Percentiles rank a stretch among this genome's conserved stretches.
Conservation (phyloP, 1,140 invertebrate species). For the Danaus melanippus region DNA sequence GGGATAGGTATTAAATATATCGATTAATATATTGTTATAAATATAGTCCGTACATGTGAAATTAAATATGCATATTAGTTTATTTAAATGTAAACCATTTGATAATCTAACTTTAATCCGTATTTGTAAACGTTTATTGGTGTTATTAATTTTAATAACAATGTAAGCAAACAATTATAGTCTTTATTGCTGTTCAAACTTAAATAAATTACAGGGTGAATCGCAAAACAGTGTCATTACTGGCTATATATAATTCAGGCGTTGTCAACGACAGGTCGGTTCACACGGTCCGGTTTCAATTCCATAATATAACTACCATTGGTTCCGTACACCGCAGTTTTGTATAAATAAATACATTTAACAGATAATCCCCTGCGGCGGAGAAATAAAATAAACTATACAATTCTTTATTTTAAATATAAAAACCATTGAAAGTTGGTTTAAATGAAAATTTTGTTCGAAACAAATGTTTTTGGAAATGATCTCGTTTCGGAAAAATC, state of each 20-base stretch:
- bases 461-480: slow-evolving; percentile 3
- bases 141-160: slow-evolving; percentile 6
- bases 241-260: slow-evolving; percentile 30
- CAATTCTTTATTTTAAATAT: slow-evolving; percentile 1
- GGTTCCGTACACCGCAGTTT: slow-evolving; percentile 18
- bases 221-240: slow-evolving; percentile 20
- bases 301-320: slow-evolving; percentile 25
- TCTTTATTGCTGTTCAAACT: slow-evolving; percentile 3
- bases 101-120: no score
- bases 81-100: no score
- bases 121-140: not conserved
- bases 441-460: not conserved
- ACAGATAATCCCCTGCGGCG: slow-evolving; percentile 12
- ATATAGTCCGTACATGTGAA: no score
- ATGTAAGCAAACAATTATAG: slow-evolving; percentile 3
- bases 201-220: slow-evolving; percentile 11
- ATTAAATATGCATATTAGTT: no score
- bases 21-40: no score
- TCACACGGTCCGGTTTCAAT: slow-evolving; percentile 21
- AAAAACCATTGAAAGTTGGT: not conserved
- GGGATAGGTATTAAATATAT: no score
- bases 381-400: slow-evolving; percentile 4
- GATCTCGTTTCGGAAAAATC: no score
- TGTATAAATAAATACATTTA: slow-evolving; percentile 12
- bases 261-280: slow-evolving; percentile 26